Percentiles rank a stretch among this genome's conserved stretches.
Evolutionary conservation across 2,797 vertebrate genomes (phyloP).

Genomic region (Vultur gryphus): DNA sequence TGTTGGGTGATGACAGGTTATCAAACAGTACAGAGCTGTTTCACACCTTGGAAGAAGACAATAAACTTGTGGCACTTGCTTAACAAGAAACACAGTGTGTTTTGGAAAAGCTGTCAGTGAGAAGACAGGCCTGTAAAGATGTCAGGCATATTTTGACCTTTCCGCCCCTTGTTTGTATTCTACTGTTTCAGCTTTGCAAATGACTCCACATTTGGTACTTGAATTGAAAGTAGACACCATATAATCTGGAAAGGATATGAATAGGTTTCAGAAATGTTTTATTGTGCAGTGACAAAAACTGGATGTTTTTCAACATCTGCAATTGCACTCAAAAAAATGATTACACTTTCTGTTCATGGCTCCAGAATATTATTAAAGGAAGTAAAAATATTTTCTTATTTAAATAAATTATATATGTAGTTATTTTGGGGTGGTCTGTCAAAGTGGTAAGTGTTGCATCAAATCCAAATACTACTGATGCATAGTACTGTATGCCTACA

Average conservation of each 20-base stretch:
- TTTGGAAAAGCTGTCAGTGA: constrained; percentile 27
- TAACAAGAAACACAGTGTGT: neutral
- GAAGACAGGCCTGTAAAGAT: neutral
- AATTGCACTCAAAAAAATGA: neutral
- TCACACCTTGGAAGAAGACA: constrained; percentile 23
- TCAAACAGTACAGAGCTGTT: constrained; percentile 30
- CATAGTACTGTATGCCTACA: neutral
- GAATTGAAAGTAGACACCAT: neutral
- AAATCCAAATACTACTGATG: neutral
- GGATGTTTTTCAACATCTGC: neutral
- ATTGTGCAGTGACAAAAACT: rapidly evolving
- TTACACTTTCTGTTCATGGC: neutral
- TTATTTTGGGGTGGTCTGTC: neutral
- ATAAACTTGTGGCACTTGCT: constrained; percentile 5
- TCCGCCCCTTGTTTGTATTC: neutral
- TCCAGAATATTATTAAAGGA: neutral
- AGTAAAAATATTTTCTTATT: neutral
- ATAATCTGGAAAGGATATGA: neutral
- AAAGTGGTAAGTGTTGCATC: neutral
- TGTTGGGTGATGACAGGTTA: constrained; percentile 30
- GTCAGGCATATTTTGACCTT: neutral
- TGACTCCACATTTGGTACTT: neutral
- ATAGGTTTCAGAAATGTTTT: neutral
- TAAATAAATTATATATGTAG: neutral
- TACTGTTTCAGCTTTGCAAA: neutral